Percentiles rank a stretch among this genome's conserved stretches.
Conservation (phyloP, 2,113 vertebrate genomes). For the Arizona elegans region DNA sequence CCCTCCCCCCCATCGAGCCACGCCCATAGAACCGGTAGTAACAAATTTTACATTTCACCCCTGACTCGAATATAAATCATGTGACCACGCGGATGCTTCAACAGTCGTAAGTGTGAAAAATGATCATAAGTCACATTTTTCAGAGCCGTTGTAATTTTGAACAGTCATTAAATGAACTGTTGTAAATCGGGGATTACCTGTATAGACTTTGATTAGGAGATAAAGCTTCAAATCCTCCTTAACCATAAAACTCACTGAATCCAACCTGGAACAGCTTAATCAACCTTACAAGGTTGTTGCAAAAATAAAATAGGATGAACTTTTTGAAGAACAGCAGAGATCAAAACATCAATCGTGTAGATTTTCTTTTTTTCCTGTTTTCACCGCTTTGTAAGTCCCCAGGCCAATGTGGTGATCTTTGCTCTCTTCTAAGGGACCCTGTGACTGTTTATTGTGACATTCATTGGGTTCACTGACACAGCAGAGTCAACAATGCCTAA, state of each 20-base stretch:
- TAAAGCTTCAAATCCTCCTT: not conserved
- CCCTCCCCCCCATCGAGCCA: too few relatives aligned
- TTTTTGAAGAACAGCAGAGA: not conserved
- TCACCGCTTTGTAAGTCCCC: not conserved
- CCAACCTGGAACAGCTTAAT: not conserved
- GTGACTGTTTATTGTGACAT: slow-evolving; percentile 19
- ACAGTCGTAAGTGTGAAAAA: too few relatives aligned
- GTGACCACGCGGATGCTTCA: too few relatives aligned
- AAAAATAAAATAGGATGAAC: not conserved
- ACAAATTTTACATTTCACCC: too few relatives aligned
- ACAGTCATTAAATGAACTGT: too few relatives aligned
- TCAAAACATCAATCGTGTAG: not conserved
- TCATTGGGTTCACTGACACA: not conserved
- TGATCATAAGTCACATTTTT: too few relatives aligned
- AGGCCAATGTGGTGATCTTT: not conserved
- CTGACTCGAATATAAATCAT: too few relatives aligned
- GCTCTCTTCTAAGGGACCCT: not conserved
- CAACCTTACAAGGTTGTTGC: not conserved
- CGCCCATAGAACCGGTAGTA: too few relatives aligned
- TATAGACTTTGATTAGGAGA: not conserved
- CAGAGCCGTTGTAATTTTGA: too few relatives aligned
- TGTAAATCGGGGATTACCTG: too few relatives aligned
- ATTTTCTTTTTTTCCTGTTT: not conserved
- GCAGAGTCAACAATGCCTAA: slow-evolving; percentile 6
- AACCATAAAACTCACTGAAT: not conserved